Conservation (phyloP, 2,113 vertebrate species). For the Tetrax tetrax region DNA sequence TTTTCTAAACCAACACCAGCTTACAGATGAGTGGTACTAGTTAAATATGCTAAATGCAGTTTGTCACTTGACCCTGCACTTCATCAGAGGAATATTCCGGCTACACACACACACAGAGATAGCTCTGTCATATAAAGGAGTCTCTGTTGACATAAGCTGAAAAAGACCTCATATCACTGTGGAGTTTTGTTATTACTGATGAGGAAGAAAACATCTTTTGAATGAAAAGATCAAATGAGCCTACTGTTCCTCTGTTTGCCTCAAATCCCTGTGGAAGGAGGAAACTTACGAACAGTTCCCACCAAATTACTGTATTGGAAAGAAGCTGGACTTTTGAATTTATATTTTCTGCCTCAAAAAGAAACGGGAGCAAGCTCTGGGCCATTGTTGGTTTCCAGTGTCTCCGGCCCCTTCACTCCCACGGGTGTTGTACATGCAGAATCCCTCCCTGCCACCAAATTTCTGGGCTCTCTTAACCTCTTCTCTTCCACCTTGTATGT, state of each 20-base stretch:
- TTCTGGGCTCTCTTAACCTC: neutral
- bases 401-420: neutral
- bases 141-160: neutral
- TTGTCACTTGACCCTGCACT: neutral
- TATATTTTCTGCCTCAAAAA: neutral
- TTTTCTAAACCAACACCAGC: neutral
- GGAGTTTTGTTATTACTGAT: neutral
- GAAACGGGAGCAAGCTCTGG: neutral
- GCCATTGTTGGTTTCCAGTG: neutral
- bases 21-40: neutral
- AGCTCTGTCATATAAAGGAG: neutral
- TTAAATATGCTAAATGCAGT: neutral
- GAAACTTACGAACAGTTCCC: neutral
- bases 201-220: neutral
- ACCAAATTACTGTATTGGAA: neutral
- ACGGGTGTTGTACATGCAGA: neutral
- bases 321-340: neutral
- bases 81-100: neutral
- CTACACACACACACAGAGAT: neutral
- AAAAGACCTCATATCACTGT: neutral
- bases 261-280: neutral
- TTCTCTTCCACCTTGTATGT: neutral
- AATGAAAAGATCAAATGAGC: neutral
- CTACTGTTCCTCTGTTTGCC: neutral
- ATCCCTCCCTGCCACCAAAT: fast-evolving